Conservation (phyloP, 2,797 vertebrate genomes). For the Ctenopoma multispine region DNA sequence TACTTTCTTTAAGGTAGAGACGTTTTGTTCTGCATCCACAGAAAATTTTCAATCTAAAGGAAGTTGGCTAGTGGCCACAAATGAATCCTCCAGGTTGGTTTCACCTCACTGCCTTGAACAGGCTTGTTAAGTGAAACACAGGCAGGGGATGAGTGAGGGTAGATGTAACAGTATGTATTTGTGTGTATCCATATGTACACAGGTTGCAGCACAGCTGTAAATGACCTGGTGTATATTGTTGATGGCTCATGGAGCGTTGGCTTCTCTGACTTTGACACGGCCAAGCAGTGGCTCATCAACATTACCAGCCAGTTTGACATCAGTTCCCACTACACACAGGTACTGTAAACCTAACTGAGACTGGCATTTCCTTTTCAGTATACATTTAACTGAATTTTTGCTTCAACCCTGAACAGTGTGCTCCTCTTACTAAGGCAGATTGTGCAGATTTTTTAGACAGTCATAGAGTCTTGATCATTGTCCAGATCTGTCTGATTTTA, state of each 20-base stretch:
- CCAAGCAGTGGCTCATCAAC: slow-evolving; percentile 87
- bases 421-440: background rate
- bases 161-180: no score
- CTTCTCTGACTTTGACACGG: slow-evolving; percentile 83
- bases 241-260: slow-evolving; percentile 89
- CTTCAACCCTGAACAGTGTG: no score
- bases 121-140: no score
- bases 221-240: slow-evolving; percentile 87
- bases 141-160: no score
- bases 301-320: slow-evolving; percentile 87
- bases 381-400: background rate
- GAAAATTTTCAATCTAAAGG: no score
- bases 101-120: no score
- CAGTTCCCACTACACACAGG: slow-evolving; percentile 83
- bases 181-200: background rate
- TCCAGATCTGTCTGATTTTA: background rate
- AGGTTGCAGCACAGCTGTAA: slow-evolving; percentile 88
- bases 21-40: no score
- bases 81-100: no score
- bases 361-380: no score
- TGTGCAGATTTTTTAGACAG: background rate
- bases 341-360: slow-evolving; percentile 3
- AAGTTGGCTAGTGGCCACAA: no score
- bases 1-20: no score
- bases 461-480: no score